These are phyloP conservation scores for Apodemia mormo DNA, from an alignment of 2,888 invertebrate species.

Conservation along the genomic window DNA sequence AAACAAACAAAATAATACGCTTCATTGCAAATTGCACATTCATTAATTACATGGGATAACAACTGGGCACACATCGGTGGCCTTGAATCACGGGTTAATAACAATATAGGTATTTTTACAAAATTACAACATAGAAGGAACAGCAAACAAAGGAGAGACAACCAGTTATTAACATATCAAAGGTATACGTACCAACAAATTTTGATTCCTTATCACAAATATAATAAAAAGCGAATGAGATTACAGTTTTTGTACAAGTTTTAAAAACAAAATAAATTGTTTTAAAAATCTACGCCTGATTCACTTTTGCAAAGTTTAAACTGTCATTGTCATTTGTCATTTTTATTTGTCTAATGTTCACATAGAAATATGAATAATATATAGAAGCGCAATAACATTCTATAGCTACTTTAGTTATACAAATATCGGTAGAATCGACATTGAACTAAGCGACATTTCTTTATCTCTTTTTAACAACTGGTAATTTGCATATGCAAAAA, in stretches of 20 bases:
- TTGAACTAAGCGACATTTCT: too few species aligned
- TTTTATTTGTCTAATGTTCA: background rate
- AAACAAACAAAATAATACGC: slow-evolving; percentile 44
- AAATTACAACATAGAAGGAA: slow-evolving; percentile 41
- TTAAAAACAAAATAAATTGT: slow-evolving; percentile 22
- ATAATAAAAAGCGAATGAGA: slow-evolving; percentile 29
- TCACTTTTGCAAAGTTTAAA: slow-evolving; percentile 46
- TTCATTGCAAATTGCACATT: slow-evolving; percentile 32
- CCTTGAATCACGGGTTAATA: slow-evolving; percentile 64
- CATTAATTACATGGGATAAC: slow-evolving; percentile 20
- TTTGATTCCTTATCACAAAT: background rate
- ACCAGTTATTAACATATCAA: background rate
- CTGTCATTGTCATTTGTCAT: slow-evolving; percentile 14
- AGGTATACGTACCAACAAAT: background rate
- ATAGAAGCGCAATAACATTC: too few species aligned
- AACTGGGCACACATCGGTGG: slow-evolving; percentile 44
- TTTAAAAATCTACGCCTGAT: slow-evolving; percentile 57
- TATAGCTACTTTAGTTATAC: too few species aligned
- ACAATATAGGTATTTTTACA: slow-evolving; percentile 52
- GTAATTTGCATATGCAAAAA: too few species aligned
- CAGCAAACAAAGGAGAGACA: slow-evolving; percentile 35
- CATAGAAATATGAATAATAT: too few species aligned
- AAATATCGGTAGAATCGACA: too few species aligned
- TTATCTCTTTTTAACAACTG: too few species aligned
- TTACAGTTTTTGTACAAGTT: slow-evolving; percentile 27